These are phyloP conservation scores for Acromyrmex echinatior DNA, from an alignment of 1,140 invertebrate species.

Conservation along the genomic window DNA sequence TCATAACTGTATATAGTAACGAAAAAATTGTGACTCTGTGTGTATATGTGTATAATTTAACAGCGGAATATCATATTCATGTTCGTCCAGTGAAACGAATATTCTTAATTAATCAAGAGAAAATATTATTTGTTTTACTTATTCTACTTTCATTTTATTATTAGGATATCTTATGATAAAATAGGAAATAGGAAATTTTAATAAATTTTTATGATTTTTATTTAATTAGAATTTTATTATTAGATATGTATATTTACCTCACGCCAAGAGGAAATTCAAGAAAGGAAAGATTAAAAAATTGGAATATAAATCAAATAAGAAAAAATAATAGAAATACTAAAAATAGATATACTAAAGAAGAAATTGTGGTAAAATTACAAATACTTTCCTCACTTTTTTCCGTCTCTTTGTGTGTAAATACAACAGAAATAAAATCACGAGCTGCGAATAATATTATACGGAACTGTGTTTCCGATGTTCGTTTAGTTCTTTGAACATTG, in stretches of 20 bases:
- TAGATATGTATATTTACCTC: not conserved
- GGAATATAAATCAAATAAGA: not conserved
- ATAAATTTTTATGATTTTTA: not conserved
- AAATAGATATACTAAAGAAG: not conserved
- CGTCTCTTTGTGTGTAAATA: not conserved
- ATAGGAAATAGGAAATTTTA: not conserved
- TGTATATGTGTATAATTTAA: conserved; percentile 2
- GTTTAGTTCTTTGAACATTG: not conserved
- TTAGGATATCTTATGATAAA: not conserved
- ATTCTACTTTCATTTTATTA: not conserved
- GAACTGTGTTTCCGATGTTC: conserved; percentile 21
- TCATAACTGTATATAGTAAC: conserved; percentile 7
- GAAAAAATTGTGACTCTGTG: not conserved
- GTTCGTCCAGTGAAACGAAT: not conserved
- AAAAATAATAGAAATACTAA: not conserved
- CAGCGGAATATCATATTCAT: conserved; percentile 9
- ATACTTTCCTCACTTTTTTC: not conserved
- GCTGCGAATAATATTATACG: conserved; percentile 5
- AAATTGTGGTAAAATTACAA: conserved; percentile 17
- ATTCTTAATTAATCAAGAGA: not conserved
- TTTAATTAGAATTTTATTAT: conserved; percentile 7
- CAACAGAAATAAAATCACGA: not conserved
- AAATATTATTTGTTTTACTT: not conserved
- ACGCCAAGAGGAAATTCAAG: not conserved
- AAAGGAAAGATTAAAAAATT: not conserved